Evolutionary conservation across 1,140 invertebrate genomes (phyloP).

Genomic region (Sarcophaga peregrina): DNA sequence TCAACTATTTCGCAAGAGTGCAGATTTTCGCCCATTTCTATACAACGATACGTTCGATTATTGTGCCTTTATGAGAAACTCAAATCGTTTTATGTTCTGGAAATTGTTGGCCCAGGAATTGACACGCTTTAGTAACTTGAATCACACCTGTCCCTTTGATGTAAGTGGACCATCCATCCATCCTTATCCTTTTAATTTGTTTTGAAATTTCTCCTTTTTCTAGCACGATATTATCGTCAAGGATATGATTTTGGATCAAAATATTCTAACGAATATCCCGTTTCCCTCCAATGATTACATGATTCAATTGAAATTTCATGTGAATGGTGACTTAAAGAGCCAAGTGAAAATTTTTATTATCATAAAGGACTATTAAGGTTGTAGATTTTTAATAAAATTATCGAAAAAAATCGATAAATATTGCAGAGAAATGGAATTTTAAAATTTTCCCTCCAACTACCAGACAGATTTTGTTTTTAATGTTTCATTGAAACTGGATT

Average conservation of each 20-base stretch:
- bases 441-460: no score
- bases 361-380: not conserved
- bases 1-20: not conserved
- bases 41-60: slow-evolving; percentile 29
- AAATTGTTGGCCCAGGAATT: slow-evolving; percentile 10
- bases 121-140: not conserved
- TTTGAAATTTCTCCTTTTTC: not conserved
- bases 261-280: not conserved
- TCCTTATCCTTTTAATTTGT: not conserved
- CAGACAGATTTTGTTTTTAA: no score
- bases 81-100: slow-evolving; percentile 29
- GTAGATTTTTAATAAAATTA: slow-evolving; percentile 6
- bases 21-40: slow-evolving; percentile 3
- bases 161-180: not conserved
- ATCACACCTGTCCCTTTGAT: slow-evolving; percentile 36
- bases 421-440: not conserved
- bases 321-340: not conserved
- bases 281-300: slow-evolving; percentile 34
- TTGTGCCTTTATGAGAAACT: slow-evolving; percentile 25
- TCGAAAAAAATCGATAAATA: no score
- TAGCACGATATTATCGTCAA: slow-evolving; percentile 27
- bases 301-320: not conserved
- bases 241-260: slow-evolving; percentile 10
- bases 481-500: no score
- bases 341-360: slow-evolving; percentile 23